Base-by-base conservation (phyloP, 2,113 vertebrate genomes). In the Odocoileus virginianus region DNA sequence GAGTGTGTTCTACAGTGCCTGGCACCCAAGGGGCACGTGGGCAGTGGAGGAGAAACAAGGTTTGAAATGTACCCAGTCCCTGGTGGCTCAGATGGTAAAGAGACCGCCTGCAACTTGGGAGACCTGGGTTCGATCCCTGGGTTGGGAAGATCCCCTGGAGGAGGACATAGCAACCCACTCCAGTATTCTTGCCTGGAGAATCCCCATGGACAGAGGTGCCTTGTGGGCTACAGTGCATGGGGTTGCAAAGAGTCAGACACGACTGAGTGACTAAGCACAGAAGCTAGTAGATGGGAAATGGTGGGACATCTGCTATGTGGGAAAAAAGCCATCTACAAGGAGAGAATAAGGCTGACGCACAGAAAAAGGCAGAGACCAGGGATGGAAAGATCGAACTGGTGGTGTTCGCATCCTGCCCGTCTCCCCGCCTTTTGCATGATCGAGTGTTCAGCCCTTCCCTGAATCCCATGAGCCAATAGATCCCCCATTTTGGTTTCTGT, bases 111-210 rank as follows among this genome's bases (percentile, higher is more conserved):
- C 36, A 40, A 74, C 0, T 1, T 40, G 19, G 67, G 67, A 40
- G 19, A 13, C n/a, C 36, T 23, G n/a, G 67, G 67, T 74, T 74
- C 0, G 1, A 40, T 74, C 19, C 67, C 11, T 0, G 0, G 5
- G n/a, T 74, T 25, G 67, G 67, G 67, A 40, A 23, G 36, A 74
- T 74, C 67, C 67, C 36, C 67, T 74, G 36, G 21, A 74, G 67
- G 5, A 74, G 36, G 67, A 36, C 36, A 74, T 12, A 40, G 67
- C 67, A 74, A 74, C 67, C 67, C 36, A 40, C 67, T 74, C 67
- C 5, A 74, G 36, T 74, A 74, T 40, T 74, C 21, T 74, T 40
- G 36, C 67, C 67, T 40, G 36, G n/a, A 74, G n/a, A 74, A 74
- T 40, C 67, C 67, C 21, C 36, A 40, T 40, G 67, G 67, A 74